Conservation (phyloP, 2,113 vertebrate species). For the Gulo gulo region DNA sequence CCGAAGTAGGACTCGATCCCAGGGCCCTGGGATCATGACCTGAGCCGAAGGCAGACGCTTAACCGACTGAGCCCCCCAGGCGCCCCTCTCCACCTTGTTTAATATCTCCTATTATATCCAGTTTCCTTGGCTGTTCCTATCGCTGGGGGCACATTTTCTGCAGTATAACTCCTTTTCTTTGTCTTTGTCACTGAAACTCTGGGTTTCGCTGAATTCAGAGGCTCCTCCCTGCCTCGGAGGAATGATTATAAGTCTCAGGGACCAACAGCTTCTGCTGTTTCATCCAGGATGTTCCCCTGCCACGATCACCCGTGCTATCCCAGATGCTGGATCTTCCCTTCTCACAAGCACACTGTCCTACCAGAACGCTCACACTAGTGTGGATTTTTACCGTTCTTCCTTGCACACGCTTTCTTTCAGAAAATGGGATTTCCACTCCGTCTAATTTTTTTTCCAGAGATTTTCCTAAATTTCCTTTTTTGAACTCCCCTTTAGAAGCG, state of each 20-base stretch:
- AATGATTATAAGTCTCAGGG: background rate
- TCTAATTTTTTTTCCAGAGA: background rate
- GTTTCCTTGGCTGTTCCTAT: background rate
- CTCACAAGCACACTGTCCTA: background rate
- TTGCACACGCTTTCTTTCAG: background rate
- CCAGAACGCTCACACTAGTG: background rate
- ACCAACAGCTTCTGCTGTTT: background rate
- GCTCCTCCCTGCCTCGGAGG: background rate
- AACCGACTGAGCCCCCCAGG: no score
- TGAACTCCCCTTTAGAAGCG: background rate
- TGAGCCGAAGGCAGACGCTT: no score
- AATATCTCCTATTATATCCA: slow-evolving; percentile 31
- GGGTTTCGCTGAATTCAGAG: background rate
- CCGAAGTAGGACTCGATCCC: no score
- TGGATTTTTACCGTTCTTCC: background rate
- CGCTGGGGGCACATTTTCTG: background rate
- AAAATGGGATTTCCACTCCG: background rate
- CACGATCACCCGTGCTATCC: background rate
- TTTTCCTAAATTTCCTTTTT: background rate
- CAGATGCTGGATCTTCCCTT: background rate
- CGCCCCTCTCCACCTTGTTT: background rate
- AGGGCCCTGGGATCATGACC: no score
- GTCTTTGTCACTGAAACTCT: background rate
- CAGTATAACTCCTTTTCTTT: background rate
- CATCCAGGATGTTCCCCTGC: background rate